A percentile compares a stretch with the other conserved stretches of the same genome.
Conservation (phyloP, 2,797 vertebrate species). For the Coracias cyanogaster region DNA sequence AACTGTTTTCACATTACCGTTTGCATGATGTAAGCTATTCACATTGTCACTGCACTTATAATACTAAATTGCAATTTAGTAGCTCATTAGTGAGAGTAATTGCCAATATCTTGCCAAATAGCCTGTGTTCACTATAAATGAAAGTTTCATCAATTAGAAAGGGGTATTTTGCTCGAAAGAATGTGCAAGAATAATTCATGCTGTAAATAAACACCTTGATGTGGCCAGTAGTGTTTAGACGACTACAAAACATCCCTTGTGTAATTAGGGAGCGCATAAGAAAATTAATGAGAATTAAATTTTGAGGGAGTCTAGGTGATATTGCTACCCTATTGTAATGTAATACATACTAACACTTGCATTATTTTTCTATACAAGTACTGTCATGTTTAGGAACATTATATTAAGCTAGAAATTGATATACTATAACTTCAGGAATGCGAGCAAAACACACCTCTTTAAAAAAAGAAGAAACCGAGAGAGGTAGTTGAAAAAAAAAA, state of each 20-base stretch:
- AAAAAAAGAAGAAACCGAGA: not conserved
- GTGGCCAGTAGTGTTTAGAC: not conserved
- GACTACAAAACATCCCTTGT: not conserved
- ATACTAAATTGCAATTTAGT: constrained; percentile 51
- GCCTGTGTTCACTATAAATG: constrained; percentile 49
- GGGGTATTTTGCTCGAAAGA: not conserved
- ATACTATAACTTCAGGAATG: not conserved
- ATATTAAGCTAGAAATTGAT: not conserved
- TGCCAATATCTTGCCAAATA: constrained; percentile 69
- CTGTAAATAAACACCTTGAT: constrained; percentile 46
- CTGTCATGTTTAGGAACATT: not conserved
- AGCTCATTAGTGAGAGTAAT: constrained; percentile 67
- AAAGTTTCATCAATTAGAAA: constrained; percentile 30
- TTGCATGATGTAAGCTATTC: not conserved
- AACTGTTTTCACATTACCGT: not conserved
- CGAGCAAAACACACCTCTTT: not conserved
- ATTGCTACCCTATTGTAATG: not conserved
- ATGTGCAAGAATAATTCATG: constrained; percentile 9
- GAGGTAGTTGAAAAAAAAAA: not conserved
- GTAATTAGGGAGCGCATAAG: constrained; percentile 42
- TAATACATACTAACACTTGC: not conserved
- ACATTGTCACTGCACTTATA: constrained; percentile 26
- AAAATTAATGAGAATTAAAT: constrained; percentile 42
- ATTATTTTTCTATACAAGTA: not conserved
- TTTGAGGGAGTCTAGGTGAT: not conserved